Percentiles rank a stretch among this genome's conserved stretches.
Evolutionary conservation across 2,113 vertebrate genomes (phyloP).

Genomic region (Crotalus horridus): DNA sequence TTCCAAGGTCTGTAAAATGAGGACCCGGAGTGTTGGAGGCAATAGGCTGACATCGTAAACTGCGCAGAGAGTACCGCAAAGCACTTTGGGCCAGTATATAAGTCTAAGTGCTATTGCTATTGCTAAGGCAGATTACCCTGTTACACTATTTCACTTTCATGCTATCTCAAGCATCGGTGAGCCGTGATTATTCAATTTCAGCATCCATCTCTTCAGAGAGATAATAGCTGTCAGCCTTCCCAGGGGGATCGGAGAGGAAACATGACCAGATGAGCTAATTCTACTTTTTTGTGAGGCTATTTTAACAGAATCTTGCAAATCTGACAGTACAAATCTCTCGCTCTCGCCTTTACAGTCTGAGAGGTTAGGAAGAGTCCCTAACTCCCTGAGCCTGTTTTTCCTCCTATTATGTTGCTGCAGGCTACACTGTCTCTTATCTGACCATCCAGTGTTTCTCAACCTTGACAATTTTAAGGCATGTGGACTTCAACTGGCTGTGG

Average conservation of each 20-base stretch:
- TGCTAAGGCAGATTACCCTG: not conserved
- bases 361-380: not conserved
- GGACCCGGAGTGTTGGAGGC: too few species aligned
- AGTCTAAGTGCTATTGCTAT: too few species aligned
- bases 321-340: not conserved
- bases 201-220: not conserved
- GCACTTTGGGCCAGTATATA: too few species aligned
- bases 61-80: too few species aligned
- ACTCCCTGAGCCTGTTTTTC: not conserved
- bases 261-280: not conserved
- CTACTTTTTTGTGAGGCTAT: not conserved
- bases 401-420: not conserved
- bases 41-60: too few species aligned
- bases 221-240: not conserved
- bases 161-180: not conserved
- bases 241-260: not conserved
- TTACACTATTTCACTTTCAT: not conserved
- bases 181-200: not conserved
- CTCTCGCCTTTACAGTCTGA: not conserved
- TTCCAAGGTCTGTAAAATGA: too few species aligned
- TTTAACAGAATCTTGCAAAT: not conserved
- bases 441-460: too few species aligned
- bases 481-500: too few species aligned
- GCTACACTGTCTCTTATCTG: not conserved
- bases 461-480: too few species aligned